Percentiles rank a stretch among this genome's conserved stretches.
Evolutionary conservation across 2,113 vertebrate species (phyloP).

Genomic region (Actenoides lindsayi): DNA sequence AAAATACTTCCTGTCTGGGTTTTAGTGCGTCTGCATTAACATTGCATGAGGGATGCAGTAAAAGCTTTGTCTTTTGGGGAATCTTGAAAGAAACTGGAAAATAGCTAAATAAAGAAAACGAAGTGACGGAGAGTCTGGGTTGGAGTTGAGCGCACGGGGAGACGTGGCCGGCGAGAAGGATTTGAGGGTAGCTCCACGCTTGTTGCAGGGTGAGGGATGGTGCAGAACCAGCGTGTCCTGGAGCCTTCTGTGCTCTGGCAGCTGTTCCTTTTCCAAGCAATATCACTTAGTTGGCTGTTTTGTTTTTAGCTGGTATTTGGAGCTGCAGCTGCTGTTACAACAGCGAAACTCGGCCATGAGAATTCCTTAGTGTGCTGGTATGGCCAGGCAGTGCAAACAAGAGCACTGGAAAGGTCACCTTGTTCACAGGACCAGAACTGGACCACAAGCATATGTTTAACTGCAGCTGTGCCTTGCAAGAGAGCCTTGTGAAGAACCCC

Average conservation of each 20-base stretch:
- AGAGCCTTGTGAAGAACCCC: not conserved
- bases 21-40: not conserved
- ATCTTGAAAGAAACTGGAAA: not conserved
- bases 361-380: not conserved
- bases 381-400: not conserved
- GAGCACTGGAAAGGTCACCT: not conserved
- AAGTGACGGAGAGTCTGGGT: not conserved
- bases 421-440: not conserved
- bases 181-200: not conserved
- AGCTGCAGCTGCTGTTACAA: not conserved
- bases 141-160: not conserved
- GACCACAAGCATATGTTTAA: not conserved
- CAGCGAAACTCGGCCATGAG: not conserved
- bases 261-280: not conserved
- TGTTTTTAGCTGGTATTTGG: not conserved
- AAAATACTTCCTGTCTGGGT: not conserved
- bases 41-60: not conserved
- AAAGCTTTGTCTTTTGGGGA: not conserved
- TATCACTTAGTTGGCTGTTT: not conserved
- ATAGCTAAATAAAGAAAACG: not conserved
- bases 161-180: not conserved
- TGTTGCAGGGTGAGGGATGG: not conserved
- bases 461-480: not conserved
- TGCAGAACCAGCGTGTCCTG: fast-evolving
- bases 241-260: not conserved